Conservation (phyloP, 1,140 invertebrate species). For the Potamilus streckersoni region DNA sequence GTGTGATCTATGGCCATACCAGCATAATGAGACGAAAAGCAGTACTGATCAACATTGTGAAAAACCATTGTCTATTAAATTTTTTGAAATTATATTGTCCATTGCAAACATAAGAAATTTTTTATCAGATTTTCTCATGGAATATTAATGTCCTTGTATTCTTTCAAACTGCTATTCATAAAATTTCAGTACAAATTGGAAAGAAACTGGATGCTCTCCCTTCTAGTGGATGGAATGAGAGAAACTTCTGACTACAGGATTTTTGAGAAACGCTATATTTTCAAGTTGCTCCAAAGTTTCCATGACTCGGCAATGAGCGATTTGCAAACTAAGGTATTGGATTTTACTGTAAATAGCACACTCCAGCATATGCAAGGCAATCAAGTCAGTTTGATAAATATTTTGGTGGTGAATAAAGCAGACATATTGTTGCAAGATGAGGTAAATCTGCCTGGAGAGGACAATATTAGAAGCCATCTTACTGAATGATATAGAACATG, state of each 20-base stretch:
- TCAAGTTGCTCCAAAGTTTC: conserved; percentile 74
- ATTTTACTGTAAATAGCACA: conserved; percentile 2
- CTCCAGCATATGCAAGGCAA: not conserved
- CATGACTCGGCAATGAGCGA: conserved; percentile 64
- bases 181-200: conserved; percentile 66
- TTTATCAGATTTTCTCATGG: not conserved
- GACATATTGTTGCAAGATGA: not conserved
- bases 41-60: too few species aligned
- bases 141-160: not conserved
- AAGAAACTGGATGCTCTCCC: conserved; percentile 77
- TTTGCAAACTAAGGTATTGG: conserved; percentile 22
- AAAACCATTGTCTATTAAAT: not conserved
- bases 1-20: too few species aligned
- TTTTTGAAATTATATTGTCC: not conserved
- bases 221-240: conserved; percentile 77
- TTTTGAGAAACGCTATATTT: conserved; percentile 73
- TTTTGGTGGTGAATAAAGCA: not conserved
- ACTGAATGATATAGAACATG: not conserved
- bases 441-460: not conserved
- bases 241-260: conserved; percentile 72
- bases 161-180: not conserved
- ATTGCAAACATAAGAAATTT: not conserved
- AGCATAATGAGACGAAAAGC: too few species aligned
- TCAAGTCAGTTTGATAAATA: not conserved
- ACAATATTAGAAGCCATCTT: not conserved